Conservation (phyloP, 2,113 vertebrate genomes). For the Burhinus oedicnemus region DNA sequence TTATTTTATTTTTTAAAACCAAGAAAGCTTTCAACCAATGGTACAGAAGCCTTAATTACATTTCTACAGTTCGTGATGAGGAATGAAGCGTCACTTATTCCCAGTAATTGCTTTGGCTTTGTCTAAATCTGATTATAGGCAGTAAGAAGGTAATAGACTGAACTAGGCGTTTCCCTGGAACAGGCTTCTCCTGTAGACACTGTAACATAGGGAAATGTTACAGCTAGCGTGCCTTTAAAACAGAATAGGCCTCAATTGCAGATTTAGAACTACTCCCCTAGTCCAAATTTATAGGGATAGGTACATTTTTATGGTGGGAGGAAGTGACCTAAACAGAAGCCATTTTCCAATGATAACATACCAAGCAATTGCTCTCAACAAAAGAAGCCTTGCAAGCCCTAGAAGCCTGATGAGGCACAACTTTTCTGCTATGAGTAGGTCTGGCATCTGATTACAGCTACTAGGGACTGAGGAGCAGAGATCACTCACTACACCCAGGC, state of each 20-base stretch:
- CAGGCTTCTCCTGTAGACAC: not conserved
- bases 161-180: not conserved
- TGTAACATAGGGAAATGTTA: too few species aligned
- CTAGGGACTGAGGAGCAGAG: not conserved
- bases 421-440: not conserved
- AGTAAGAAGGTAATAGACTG: not conserved
- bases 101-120: not conserved
- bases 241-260: not conserved
- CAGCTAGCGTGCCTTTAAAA: not conserved
- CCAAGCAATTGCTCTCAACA: not conserved
- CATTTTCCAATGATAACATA: fast-evolving
- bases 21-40: not conserved
- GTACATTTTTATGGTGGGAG: not conserved
- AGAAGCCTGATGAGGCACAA: not conserved
- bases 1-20: not conserved
- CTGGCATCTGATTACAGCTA: not conserved
- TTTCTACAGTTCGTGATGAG: not conserved
- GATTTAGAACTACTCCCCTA: not conserved
- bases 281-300: not conserved
- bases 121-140: not conserved
- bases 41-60: not conserved
- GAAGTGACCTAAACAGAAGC: not conserved
- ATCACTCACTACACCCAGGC: not conserved
- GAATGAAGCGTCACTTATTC: not conserved
- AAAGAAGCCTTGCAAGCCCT: not conserved